phyloP scores from a whole-genome alignment of 2,113 vertebrate species.

The Ariopsis seemanni region DNA sequence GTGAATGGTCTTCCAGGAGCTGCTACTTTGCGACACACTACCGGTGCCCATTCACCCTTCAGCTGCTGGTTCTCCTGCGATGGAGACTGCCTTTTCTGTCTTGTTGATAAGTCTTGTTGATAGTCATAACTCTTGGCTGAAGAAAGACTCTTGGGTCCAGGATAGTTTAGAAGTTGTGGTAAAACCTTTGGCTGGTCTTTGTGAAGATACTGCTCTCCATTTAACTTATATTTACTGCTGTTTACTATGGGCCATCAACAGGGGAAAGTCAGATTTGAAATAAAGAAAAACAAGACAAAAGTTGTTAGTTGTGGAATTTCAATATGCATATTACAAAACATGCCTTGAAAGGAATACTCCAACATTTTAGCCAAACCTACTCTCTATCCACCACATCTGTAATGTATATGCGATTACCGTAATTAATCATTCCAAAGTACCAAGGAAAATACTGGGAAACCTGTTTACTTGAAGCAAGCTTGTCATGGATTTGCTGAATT shows the following conservation, averaged over 20 bases:
- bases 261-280: slow-evolving; percentile 67
- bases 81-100: slow-evolving; percentile 62
- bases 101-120: slow-evolving; percentile 56
- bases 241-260: slow-evolving; percentile 72
- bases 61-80: slow-evolving; percentile 60
- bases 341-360: neutral
- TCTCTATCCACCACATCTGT: neutral
- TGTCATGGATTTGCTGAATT: neutral
- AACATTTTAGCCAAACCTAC: neutral
- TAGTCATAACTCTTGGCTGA: neutral
- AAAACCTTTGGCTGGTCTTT: slow-evolving; percentile 41
- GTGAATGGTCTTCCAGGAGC: neutral
- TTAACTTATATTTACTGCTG: slow-evolving; percentile 74
- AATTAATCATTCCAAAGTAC: neutral
- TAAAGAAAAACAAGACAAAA: slow-evolving; percentile 56
- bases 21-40: slow-evolving; percentile 39
- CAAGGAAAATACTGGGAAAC: neutral
- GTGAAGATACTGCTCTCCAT: slow-evolving; percentile 68
- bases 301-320: slow-evolving; percentile 23
- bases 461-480: neutral
- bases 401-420: no score
- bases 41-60: slow-evolving; percentile 33
- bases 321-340: neutral
- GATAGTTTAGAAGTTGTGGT: slow-evolving; percentile 20
- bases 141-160: slow-evolving; percentile 17